Conservation (phyloP, 2,797 vertebrate species). For the Alauda arvensis region DNA sequence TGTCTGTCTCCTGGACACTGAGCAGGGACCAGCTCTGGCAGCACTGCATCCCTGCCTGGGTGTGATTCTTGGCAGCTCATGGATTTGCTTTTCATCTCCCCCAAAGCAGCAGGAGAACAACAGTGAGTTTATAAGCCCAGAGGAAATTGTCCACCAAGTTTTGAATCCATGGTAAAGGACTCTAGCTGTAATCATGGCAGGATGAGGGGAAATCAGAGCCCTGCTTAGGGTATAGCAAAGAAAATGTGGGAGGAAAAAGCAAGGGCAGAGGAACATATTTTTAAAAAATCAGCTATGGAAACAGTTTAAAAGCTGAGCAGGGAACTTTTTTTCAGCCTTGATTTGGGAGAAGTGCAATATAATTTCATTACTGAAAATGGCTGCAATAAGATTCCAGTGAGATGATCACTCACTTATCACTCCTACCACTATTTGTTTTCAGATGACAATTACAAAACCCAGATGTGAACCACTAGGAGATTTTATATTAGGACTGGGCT, state of each 20-base stretch:
- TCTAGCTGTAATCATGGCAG: background rate
- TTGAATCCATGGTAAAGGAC: slow-evolving; percentile 4
- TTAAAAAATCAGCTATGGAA: slow-evolving; percentile 4
- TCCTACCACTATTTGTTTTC: slow-evolving; percentile 10
- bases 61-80: slow-evolving; percentile 25
- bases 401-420: slow-evolving; percentile 30
- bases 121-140: background rate
- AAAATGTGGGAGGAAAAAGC: background rate
- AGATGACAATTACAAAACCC: slow-evolving; percentile 42
- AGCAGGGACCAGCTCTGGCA: background rate
- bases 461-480: slow-evolving; percentile 41
- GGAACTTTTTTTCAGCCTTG: background rate
- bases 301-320: background rate
- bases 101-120: background rate
- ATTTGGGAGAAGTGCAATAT: background rate
- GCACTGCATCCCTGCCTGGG: background rate
- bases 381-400: slow-evolving; percentile 6
- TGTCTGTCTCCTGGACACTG: background rate
- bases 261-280: background rate
- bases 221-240: slow-evolving; percentile 7
- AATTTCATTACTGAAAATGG: slow-evolving; percentile 25
- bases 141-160: background rate
- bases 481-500: slow-evolving; percentile 12
- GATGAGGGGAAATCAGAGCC: slow-evolving; percentile 30
- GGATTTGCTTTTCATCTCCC: slow-evolving; percentile 13